Base-by-base conservation (phyloP, 2,113 vertebrate species). In the Mesocricetus auratus region DNA sequence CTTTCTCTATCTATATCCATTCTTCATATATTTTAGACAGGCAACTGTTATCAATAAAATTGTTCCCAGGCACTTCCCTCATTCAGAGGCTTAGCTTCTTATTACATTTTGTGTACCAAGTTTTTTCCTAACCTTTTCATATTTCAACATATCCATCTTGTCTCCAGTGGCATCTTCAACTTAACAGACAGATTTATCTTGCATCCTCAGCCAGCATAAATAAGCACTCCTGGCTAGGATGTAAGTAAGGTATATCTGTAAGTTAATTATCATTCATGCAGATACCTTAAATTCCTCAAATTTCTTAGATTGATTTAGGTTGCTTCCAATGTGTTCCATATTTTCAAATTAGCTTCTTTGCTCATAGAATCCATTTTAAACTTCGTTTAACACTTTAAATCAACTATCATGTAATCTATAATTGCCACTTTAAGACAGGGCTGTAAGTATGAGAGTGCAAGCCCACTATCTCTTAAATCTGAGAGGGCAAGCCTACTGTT, bases 61-160 rank as follows among this genome's bases (percentile, higher is more conserved):
- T 96, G 75, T 92, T 86, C 71, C 12, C 66, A 90, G 93, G 77
- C 71, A 93, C 82, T 95, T 86, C 60, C 62, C 45, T 95, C 81
- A 91, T 97, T 98, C 47, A 90, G 47, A 83, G 92, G 53, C 33
- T 92, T 92, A 91, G 60, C 21, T 92, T 96, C 85, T 92, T 91
- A 96, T 97, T 93, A 96, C 9, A 89, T 97, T 94, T 94, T 96
- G 60, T 74, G 17, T 86, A 77, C 33, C 86, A 89, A 78, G 17
- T 1, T 58, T 75, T 10, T 56, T 10, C 0, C 21, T 29, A 78
- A 58, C 50, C 81, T 95, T 94, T 77, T 88, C 91, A 69, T 95
- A 96, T 96, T 94, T 96, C 73, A 92, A 93, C 60, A 15, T 60
- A 97, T 96, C 89, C 77, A 96, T 96, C 89, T 97, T 96, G 89